Conservation (phyloP, 1,140 invertebrate genomes). For the Pseudomyrmex gracilis region DNA sequence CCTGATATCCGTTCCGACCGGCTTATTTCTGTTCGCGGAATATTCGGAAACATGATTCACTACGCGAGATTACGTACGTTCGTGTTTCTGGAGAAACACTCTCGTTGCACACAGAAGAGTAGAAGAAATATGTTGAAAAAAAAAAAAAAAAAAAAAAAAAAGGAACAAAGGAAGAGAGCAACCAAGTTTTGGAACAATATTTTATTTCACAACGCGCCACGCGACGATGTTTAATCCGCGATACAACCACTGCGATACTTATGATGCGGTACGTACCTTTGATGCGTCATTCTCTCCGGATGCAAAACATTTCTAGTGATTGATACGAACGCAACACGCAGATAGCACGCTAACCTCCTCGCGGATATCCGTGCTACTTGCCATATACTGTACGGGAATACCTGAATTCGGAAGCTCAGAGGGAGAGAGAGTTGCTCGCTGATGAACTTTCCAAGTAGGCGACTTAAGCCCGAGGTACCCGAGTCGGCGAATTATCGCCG, state of each 20-base stretch:
- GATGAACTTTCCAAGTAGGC: slow-evolving; percentile 71
- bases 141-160: no score
- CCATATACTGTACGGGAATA: slow-evolving; percentile 11
- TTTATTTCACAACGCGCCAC: not conserved
- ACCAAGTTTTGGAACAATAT: no score
- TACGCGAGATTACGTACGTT: no score
- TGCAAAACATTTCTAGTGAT: not conserved
- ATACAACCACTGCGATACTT: not conserved
- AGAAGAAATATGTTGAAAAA: not conserved
- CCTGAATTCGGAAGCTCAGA: slow-evolving; percentile 37
- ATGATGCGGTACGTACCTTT: no score
- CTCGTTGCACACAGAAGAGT: no score
- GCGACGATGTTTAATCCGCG: not conserved
- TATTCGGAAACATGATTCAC: not conserved
- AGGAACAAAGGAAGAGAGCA: no score
- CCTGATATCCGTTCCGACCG: not conserved
- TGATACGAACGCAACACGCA: not conserved
- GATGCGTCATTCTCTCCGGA: not conserved
- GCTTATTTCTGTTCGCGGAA: slow-evolving; percentile 11
- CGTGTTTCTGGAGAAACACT: no score
- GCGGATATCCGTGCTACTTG: slow-evolving; percentile 16
- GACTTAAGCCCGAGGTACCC: slow-evolving; percentile 65
- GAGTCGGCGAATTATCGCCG: slow-evolving; percentile 70
- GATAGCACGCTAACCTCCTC: not conserved
- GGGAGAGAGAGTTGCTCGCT: slow-evolving; percentile 24